A percentile compares a stretch with the other conserved stretches of the same genome.
Evolutionary conservation across 2,113 vertebrate species (phyloP).

Genomic region (Neoarius graeffei): DNA sequence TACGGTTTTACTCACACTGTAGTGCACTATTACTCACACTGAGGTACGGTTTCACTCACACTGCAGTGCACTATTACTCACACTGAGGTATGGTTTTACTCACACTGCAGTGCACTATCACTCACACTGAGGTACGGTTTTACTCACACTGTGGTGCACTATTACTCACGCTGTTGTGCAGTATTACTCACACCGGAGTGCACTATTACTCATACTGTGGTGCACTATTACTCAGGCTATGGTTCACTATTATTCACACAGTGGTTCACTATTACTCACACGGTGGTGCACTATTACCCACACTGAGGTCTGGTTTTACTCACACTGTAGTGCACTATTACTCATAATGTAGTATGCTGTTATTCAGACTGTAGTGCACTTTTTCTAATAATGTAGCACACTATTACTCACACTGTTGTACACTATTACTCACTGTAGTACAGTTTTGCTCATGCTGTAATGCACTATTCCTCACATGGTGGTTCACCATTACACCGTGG

Average conservation of each 20-base stretch:
- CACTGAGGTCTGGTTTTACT: not conserved
- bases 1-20: no score
- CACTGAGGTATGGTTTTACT: not conserved
- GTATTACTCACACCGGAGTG: not conserved
- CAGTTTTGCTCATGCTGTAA: not conserved
- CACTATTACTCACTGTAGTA: not conserved
- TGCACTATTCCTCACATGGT: not conserved
- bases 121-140: not conserved
- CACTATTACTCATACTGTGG: not conserved
- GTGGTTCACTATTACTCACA: not conserved
- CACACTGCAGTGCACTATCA: not conserved
- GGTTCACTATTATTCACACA: not conserved
- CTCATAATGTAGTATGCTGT: not conserved
- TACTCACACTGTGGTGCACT: not conserved
- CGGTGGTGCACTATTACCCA: not conserved
- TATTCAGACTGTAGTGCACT: not conserved
- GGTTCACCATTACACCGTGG: not conserved
- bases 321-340: not conserved
- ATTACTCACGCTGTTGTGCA: not conserved
- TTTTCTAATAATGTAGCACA: not conserved
- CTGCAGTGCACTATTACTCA: not conserved
- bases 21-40: no score
- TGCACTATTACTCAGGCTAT: not conserved
- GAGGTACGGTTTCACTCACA: not conserved
- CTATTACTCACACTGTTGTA: not conserved